A percentile compares a stretch with the other conserved stretches of the same genome.
phyloP scores from a whole-genome alignment of 1,140 invertebrate genomes.

The Brachionus sp. region DNA sequence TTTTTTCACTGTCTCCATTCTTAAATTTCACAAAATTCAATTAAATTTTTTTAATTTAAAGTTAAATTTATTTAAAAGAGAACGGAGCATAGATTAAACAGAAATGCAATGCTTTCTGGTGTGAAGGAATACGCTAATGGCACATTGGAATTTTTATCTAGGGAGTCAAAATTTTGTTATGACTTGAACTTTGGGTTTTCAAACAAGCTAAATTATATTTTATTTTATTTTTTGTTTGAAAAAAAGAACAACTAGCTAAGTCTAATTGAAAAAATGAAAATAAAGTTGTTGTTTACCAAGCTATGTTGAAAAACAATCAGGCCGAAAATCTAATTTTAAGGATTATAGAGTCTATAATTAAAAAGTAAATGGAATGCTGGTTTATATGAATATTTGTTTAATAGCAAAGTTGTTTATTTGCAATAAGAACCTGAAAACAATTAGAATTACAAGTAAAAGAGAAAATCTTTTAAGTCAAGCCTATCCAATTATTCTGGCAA shows the following conservation, averaged over 20 bases:
- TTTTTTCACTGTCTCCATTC: too few relatives aligned
- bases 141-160: too few relatives aligned
- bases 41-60: too few relatives aligned
- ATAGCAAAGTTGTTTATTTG: background rate
- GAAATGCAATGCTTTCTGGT: too few relatives aligned
- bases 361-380: background rate
- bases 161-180: too few relatives aligned
- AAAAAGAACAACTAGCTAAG: too few relatives aligned
- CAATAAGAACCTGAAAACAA: background rate
- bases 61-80: too few relatives aligned
- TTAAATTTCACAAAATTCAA: too few relatives aligned
- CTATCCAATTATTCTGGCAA: conserved; percentile 23
- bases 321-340: background rate
- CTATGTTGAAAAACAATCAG: background rate
- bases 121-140: too few relatives aligned
- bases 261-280: background rate
- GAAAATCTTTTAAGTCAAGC: conserved; percentile 23
- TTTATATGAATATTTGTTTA: background rate
- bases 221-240: background rate
- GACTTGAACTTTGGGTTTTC: too few relatives aligned
- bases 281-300: background rate
- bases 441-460: background rate
- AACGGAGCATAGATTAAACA: too few relatives aligned
- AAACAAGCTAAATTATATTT: too few relatives aligned
- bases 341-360: conserved; percentile 6